Percentiles rank a stretch among this genome's conserved stretches.
Conservation (phyloP, 2,797 vertebrate species). For the Naso thynnoides region DNA sequence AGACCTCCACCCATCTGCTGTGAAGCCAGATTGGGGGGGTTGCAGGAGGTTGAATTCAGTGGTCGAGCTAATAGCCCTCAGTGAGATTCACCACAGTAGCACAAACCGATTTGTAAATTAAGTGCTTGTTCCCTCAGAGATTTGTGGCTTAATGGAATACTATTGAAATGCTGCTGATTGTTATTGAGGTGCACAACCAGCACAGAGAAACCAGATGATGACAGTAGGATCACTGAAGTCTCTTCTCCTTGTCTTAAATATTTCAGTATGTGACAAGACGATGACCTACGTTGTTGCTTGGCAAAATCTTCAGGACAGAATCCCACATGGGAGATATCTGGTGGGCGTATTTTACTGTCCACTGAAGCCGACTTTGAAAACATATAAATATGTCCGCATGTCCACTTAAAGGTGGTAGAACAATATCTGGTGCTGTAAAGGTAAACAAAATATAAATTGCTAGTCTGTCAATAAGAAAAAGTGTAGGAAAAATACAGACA, state of each 20-base stretch:
- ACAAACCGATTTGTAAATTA: constrained; percentile 78
- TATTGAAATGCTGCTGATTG: constrained; percentile 37
- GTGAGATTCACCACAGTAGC: constrained; percentile 70
- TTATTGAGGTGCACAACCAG: constrained; percentile 17
- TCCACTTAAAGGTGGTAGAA: constrained; percentile 2
- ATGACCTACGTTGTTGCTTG: constrained; percentile 37
- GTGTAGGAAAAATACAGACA: constrained; percentile 5
- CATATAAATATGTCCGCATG: constrained; percentile 20
- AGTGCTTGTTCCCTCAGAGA: constrained; percentile 65
- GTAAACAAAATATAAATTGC: constrained; percentile 19
- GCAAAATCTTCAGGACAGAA: constrained; percentile 21
- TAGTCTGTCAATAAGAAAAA: constrained; percentile 20
- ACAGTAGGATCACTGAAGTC: neutral
- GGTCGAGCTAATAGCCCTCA: constrained; percentile 83
- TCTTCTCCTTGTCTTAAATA: neutral
- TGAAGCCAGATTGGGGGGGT: constrained; percentile 74
- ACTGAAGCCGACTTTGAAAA: constrained; percentile 1
- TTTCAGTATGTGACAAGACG: constrained; percentile 33
- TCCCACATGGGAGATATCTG: neutral
- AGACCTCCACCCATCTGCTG: constrained; percentile 87
- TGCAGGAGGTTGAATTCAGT: constrained; percentile 75
- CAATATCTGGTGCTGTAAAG: constrained; percentile 19
- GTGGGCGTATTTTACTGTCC: constrained; percentile 13
- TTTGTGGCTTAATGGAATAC: constrained; percentile 56
- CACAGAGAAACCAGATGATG: constrained; percentile 10